Conservation (phyloP, 1,140 invertebrate species). For the Formica exsecta region DNA sequence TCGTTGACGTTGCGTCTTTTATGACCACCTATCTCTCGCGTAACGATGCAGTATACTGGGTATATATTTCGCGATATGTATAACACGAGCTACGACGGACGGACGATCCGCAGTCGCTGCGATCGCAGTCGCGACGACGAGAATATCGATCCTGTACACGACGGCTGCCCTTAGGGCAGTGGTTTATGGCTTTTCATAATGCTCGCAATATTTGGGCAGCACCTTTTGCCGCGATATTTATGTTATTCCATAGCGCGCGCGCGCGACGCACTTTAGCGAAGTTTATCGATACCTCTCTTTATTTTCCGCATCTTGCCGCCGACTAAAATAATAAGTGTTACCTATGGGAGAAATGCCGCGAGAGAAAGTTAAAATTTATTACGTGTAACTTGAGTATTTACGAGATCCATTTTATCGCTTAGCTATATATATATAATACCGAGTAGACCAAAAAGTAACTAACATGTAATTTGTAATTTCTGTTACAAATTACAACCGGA, state of each 20-base stretch:
- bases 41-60: slow-evolving; percentile 39
- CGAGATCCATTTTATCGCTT: slow-evolving; percentile 23
- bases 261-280: not conserved
- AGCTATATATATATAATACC: too few relatives aligned
- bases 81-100: not conserved
- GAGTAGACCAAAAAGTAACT: not conserved
- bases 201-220: slow-evolving; percentile 68
- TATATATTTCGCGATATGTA: slow-evolving; percentile 45
- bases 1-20: slow-evolving; percentile 47
- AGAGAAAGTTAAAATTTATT: slow-evolving; percentile 41
- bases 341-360: slow-evolving; percentile 15
- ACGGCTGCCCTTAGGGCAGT: slow-evolving; percentile 57
- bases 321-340: slow-evolving; percentile 56
- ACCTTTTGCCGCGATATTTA: slow-evolving; percentile 64
- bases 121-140: not conserved
- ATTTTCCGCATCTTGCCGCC: slow-evolving; percentile 33
- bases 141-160: slow-evolving; percentile 38
- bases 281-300: slow-evolving; percentile 40
- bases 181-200: slow-evolving; percentile 74
- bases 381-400: slow-evolving; percentile 32
- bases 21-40: slow-evolving; percentile 22
- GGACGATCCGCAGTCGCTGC: slow-evolving; percentile 31
- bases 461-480: not conserved
- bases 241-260: slow-evolving; percentile 18
- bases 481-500: not conserved